These are phyloP conservation scores for Nycteola revayana DNA, from an alignment of 2,888 invertebrate genomes.

Conservation along the genomic window DNA sequence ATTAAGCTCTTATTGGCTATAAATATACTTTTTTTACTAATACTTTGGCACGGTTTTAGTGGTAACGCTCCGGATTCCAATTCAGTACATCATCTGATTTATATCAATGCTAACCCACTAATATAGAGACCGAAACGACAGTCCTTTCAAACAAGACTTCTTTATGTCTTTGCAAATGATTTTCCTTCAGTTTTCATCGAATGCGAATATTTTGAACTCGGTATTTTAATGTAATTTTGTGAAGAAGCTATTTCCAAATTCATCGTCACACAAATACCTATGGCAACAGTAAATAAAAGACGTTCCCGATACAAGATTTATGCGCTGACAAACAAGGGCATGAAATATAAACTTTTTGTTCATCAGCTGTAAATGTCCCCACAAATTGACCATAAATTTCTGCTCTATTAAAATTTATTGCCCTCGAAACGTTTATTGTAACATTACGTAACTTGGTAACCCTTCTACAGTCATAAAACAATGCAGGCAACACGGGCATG, in stretches of 20 bases:
- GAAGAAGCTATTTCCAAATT: constrained; percentile 18
- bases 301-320: constrained; percentile 41
- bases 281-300: constrained; percentile 21
- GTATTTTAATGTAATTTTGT: constrained; percentile 20
- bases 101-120: constrained; percentile 16
- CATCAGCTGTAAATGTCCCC: constrained; percentile 74
- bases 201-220: constrained; percentile 16
- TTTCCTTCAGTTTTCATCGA: constrained; percentile 14
- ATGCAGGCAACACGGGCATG: constrained; percentile 57
- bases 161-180: constrained; percentile 11
- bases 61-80: constrained; percentile 16
- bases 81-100: constrained; percentile 14
- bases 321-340: constrained; percentile 51
- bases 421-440: constrained; percentile 70
- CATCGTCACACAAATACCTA: constrained; percentile 25
- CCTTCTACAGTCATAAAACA: constrained; percentile 69
- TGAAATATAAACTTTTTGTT: constrained; percentile 60
- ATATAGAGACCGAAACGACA: constrained; percentile 13
- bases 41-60: constrained; percentile 22
- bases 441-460: constrained; percentile 74
- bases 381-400: constrained; percentile 73
- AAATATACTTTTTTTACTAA: neutral
- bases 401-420: constrained; percentile 76
- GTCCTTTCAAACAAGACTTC: constrained; percentile 18
- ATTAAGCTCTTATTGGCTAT: too few relatives aligned